phyloP scores from a whole-genome alignment of 1,140 invertebrate species.

The Prorops nasuta region DNA sequence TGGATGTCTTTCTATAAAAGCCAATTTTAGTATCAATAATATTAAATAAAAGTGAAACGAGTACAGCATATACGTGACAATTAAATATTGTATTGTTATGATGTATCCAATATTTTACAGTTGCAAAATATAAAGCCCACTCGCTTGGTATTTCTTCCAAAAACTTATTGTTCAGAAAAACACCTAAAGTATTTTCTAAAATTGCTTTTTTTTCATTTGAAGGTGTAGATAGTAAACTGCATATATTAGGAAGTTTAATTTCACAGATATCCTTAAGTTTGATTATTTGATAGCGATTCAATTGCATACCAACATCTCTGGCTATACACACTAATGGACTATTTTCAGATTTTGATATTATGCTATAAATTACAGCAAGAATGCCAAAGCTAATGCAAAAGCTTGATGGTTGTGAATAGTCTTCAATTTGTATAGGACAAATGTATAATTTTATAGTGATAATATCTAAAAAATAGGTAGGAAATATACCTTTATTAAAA shows the following conservation, averaged over 20 bases:
- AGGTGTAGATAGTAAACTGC: background rate
- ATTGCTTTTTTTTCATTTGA: background rate
- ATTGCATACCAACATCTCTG: constrained; percentile 28
- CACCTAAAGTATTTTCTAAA: no score
- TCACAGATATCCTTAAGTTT: background rate
- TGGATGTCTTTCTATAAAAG: constrained; percentile 20
- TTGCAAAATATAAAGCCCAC: constrained; percentile 64
- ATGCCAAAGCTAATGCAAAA: constrained; percentile 64
- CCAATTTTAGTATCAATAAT: constrained; percentile 62
- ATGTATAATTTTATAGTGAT: constrained; percentile 65
- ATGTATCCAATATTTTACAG: constrained; percentile 67
- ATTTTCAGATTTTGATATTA: constrained; percentile 47
- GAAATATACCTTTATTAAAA: constrained; percentile 61
- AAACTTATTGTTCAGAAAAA: constrained; percentile 27
- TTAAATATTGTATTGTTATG: constrained; percentile 50
- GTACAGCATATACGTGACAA: constrained; percentile 61
- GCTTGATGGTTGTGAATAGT: constrained; percentile 61
- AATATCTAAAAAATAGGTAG: constrained; percentile 68
- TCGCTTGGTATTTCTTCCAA: constrained; percentile 59
- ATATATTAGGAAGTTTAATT: background rate
- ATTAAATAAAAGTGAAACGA: constrained; percentile 63
- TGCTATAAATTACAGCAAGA: constrained; percentile 64
- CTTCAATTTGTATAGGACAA: constrained; percentile 72
- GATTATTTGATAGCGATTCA: background rate
- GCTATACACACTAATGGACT: constrained; percentile 44